A percentile compares a stretch with the other conserved stretches of the same genome.
Conservation (phyloP, 2,113 vertebrate genomes). For the Caranx melampygus region DNA sequence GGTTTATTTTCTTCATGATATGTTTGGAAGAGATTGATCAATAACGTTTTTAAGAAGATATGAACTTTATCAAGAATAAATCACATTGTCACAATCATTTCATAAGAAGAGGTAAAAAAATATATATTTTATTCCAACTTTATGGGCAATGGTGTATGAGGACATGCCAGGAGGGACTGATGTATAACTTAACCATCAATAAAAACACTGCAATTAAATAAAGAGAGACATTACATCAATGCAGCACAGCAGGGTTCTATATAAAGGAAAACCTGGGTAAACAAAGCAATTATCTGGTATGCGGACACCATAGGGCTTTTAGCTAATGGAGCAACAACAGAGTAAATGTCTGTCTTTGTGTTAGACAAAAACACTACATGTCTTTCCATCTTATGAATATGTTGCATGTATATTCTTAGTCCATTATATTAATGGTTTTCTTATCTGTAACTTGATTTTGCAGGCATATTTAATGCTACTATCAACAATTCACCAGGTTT, state of each 20-base stretch:
- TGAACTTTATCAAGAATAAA: no score
- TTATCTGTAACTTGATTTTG: slow-evolving; percentile 27
- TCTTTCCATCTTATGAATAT: slow-evolving; percentile 38
- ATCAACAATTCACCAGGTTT: neutral
- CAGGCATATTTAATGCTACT: neutral
- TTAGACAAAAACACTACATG: slow-evolving; percentile 29
- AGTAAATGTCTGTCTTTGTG: slow-evolving; percentile 50
- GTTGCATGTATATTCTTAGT: slow-evolving; percentile 41
- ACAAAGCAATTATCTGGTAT: slow-evolving; percentile 56
- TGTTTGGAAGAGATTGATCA: no score
- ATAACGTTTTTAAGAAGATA: no score
- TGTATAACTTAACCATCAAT: slow-evolving; percentile 31
- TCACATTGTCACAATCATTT: no score
- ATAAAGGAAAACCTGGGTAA: slow-evolving; percentile 56
- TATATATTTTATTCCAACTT: no score
- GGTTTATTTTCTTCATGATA: no score
- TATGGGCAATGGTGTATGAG: neutral
- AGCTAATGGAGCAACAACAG: slow-evolving; percentile 66
- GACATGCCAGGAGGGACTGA: slow-evolving; percentile 26
- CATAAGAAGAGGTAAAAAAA: no score
- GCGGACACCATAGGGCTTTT: slow-evolving; percentile 44
- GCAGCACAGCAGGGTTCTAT: slow-evolving; percentile 42
- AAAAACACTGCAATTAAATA: slow-evolving; percentile 41
- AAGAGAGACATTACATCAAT: slow-evolving; percentile 23
- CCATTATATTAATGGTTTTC: slow-evolving; percentile 52